Percentiles rank a stretch among this genome's conserved stretches.
These are phyloP conservation scores for Campylomormyrus tamandua DNA, from an alignment of 2,113 vertebrate genomes.

Conservation along the genomic window DNA sequence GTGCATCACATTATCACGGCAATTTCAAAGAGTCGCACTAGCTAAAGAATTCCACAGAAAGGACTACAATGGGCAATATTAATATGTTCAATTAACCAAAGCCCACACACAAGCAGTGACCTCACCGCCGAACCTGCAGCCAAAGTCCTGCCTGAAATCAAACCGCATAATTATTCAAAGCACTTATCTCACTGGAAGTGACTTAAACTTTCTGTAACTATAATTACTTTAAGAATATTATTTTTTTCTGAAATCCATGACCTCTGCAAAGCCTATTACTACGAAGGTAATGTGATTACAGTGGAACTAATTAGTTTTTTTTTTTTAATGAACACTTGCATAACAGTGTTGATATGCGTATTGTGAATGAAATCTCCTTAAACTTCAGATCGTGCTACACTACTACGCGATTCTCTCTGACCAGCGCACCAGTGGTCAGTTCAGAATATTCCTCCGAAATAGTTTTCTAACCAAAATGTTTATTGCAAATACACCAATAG, in stretches of 20 bases:
- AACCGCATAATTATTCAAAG: neutral
- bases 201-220: neutral
- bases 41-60: neutral
- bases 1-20: neutral
- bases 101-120: neutral
- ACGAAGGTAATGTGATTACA: neutral
- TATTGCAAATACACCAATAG: neutral
- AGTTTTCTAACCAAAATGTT: neutral
- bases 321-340: neutral
- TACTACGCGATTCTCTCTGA: neutral
- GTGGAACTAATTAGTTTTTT: conserved; percentile 4
- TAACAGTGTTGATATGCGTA: neutral
- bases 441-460: neutral
- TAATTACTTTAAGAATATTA: neutral
- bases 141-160: neutral
- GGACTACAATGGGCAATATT: neutral
- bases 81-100: neutral
- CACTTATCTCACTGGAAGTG: neutral
- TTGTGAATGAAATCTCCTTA: neutral
- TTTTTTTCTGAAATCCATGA: neutral
- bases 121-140: neutral
- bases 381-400: neutral
- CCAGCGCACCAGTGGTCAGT: neutral
- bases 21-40: neutral
- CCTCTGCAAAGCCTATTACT: neutral